Base-by-base conservation (phyloP, 2,888 invertebrate species). In the Drosophila differens region DNA sequence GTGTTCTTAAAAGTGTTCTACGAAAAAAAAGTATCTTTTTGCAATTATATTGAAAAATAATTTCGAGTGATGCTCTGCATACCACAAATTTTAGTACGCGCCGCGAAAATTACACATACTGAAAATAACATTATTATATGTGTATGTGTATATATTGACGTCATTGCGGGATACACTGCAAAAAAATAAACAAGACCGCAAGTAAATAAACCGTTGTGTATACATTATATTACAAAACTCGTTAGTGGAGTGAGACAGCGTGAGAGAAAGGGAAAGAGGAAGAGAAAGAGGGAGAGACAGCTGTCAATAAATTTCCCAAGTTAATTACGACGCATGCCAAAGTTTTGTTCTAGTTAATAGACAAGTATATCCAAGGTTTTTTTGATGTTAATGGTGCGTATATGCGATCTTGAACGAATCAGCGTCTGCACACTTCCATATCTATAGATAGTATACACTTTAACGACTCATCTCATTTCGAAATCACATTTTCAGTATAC, bases 361-460 rank as follows among this genome's bases (percentile, higher is more conserved):
- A 55, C 60, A 66, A 77, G 54, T 71, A 52, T 59, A 74, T 73
- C 67, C 73, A 85, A 91, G 92, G 92, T 92, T 92, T 92, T 92
- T 92, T 85, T 80, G 89, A 81, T 85, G 89, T 82, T 84, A 87
- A 91, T 82, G 92, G 92, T 92, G 85, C 75, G 92, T 92, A 89
- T 89, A 51, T 74, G 61, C 69, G 73, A 81, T 84, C 76, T 82
- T 69, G 62, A 69, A 65, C 89, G 85, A 85, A 74, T 89, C 89
- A 80, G 72, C 68, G 4, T 59, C 49, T 44, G 39, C 32, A 49
- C 52, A 63, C 47, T 25, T 25, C 47, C 47, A 47, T 47, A 53
- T 66, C 66, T 65, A 59, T 66, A 72, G 61, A 76, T 64, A 70
- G 39, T 55, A 49, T 49, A 62, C 47, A 47, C 63, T 64, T 80